These are phyloP conservation scores for Sebastes kiyomatsui DNA, from an alignment of 2,797 vertebrate species.

Conservation along the genomic window DNA sequence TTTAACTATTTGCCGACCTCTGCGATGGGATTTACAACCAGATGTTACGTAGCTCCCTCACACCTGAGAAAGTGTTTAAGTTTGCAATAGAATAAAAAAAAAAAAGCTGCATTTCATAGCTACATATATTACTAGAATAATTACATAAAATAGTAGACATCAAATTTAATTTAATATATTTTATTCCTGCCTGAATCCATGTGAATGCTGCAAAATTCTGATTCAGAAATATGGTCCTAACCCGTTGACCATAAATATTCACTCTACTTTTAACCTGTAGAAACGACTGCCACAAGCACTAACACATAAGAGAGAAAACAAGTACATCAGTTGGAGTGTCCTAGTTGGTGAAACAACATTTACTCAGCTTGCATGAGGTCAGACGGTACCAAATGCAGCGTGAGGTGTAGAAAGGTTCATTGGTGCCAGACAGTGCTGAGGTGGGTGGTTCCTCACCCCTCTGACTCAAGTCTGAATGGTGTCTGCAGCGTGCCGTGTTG, in stretches of 20 bases:
- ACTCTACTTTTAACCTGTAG: background rate
- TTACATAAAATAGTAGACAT: no score
- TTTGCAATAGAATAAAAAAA: no score
- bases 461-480: conserved; percentile 43
- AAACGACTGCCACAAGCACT: background rate
- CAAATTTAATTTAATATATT: no score
- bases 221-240: background rate
- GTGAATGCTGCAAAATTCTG: background rate
- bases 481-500: conserved; percentile 36
- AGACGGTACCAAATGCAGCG: background rate
- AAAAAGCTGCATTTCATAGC: no score
- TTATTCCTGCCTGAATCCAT: background rate
- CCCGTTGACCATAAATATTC: background rate
- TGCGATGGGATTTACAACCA: no score
- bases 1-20: no score
- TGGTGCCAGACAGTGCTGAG: conserved; percentile 44
- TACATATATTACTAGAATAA: no score
- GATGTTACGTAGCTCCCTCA: no score
- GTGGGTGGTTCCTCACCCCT: conserved; percentile 25
- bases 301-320: background rate
- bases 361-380: conserved; percentile 31
- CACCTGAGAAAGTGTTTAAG: no score
- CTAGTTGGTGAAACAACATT: conserved; percentile 1
- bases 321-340: background rate
- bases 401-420: conserved; percentile 22